These are phyloP conservation scores for Charina bottae DNA, from an alignment of 2,113 vertebrate species.

Conservation along the genomic window DNA sequence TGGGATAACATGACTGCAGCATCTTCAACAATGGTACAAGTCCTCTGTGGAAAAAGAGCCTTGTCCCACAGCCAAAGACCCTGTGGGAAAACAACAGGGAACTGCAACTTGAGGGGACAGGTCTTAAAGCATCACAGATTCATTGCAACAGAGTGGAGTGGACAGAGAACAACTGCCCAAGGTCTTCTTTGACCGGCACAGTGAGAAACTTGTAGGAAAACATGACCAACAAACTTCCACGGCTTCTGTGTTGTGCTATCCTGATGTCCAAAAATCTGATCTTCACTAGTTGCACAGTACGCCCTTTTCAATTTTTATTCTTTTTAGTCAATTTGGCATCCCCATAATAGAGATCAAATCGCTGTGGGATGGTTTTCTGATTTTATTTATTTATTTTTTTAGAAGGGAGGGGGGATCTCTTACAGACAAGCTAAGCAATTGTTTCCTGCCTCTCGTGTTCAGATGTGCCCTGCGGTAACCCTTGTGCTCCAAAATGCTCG, in stretches of 20 bases:
- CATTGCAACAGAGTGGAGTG: not conserved
- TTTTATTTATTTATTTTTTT: not conserved
- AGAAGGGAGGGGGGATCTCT: conserved; percentile 57
- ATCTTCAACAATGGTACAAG: not conserved
- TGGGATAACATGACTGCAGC: not conserved
- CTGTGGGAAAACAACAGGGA: not conserved
- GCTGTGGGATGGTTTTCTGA: conserved; percentile 22
- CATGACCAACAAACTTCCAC: conserved; percentile 56
- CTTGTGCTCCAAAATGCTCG: conserved; percentile 75
- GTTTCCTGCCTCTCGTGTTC: conserved; percentile 72
- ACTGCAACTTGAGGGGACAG: not conserved
- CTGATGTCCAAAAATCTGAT: not conserved
- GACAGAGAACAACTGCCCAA: not conserved
- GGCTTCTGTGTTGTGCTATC: not conserved
- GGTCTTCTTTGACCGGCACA: conserved; percentile 46
- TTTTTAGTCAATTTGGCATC: conserved; percentile 14
- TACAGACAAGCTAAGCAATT: conserved; percentile 78
- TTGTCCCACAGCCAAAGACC: not conserved
- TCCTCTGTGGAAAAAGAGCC: not conserved
- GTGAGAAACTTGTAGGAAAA: conserved; percentile 32
- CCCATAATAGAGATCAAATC: conserved; percentile 31
- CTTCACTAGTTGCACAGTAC: not conserved
- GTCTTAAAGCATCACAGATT: not conserved
- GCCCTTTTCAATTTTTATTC: not conserved
- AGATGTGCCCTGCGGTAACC: conserved; percentile 77